These are phyloP conservation scores for Cynaeus angustus DNA, from an alignment of 2,888 invertebrate species.

Conservation along the genomic window DNA sequence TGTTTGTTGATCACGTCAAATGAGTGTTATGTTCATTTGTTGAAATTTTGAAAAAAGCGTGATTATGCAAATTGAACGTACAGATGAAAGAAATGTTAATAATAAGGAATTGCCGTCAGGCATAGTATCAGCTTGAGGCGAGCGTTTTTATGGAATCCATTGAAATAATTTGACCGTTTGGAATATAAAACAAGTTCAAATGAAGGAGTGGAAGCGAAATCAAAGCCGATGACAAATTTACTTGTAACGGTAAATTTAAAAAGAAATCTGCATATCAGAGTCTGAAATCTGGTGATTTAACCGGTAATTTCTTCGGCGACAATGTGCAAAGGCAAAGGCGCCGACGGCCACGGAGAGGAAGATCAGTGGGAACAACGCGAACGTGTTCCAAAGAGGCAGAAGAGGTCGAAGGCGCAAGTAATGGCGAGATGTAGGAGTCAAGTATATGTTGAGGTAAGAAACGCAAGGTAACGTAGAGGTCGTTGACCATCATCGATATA, in stretches of 20 bases:
- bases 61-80: constrained; percentile 2
- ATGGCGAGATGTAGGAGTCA: constrained; percentile 55
- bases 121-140: neutral
- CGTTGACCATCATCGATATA: constrained; percentile 64
- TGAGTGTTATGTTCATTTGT: constrained; percentile 3
- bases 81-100: constrained; percentile 13
- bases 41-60: constrained; percentile 1
- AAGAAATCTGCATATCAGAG: constrained; percentile 45
- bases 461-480: constrained; percentile 63
- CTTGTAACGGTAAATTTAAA: constrained; percentile 49
- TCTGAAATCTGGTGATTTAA: constrained; percentile 31
- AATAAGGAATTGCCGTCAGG: constrained; percentile 5
- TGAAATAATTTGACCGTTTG: constrained; percentile 36
- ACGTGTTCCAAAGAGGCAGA: constrained; percentile 32
- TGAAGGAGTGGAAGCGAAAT: constrained; percentile 40
- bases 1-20: too few relatives aligned
- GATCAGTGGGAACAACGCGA: constrained; percentile 1
- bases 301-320: constrained; percentile 7
- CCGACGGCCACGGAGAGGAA: constrained; percentile 4
- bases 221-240: constrained; percentile 33
- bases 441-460: constrained; percentile 55
- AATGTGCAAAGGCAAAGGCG: neutral
- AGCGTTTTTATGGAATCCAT: constrained; percentile 27
- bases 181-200: constrained; percentile 36
- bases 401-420: constrained; percentile 44